These are phyloP conservation scores for Myotis planiceps DNA, from an alignment of 2,797 vertebrate species.

Conservation along the genomic window DNA sequence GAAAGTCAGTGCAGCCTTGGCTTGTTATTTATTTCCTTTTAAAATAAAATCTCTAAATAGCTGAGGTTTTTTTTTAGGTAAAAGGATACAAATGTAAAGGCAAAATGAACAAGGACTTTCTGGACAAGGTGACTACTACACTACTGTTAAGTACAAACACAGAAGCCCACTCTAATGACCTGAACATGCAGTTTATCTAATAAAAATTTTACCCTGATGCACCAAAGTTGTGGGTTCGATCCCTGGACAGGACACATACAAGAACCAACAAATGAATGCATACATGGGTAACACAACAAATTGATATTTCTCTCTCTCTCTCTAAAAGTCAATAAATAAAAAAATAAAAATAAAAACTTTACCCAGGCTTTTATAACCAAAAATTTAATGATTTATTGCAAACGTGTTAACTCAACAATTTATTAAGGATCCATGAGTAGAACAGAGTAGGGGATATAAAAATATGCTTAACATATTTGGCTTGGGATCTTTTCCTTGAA, in stretches of 20 bases:
- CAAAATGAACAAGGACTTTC: not conserved
- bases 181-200: not conserved
- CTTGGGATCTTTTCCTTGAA: not conserved
- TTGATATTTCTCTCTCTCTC: not conserved
- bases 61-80: too few species aligned
- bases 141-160: not conserved
- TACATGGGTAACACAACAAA: not conserved
- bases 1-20: not conserved
- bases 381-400: not conserved
- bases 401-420: not conserved
- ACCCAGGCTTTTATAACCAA: not conserved
- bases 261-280: not conserved
- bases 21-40: not conserved
- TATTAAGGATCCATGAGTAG: not conserved
- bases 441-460: not conserved
- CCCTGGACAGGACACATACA: not conserved
- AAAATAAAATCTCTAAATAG: not conserved
- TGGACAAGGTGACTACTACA: not conserved
- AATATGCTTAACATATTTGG: not conserved
- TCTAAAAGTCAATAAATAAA: not conserved
- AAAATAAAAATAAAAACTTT: not conserved
- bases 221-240: not conserved
- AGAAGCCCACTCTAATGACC: not conserved
- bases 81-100: accelerated
- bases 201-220: not conserved